phyloP scores from a whole-genome alignment of 1,140 invertebrate genomes.

The Apocrypta bakeri region DNA sequence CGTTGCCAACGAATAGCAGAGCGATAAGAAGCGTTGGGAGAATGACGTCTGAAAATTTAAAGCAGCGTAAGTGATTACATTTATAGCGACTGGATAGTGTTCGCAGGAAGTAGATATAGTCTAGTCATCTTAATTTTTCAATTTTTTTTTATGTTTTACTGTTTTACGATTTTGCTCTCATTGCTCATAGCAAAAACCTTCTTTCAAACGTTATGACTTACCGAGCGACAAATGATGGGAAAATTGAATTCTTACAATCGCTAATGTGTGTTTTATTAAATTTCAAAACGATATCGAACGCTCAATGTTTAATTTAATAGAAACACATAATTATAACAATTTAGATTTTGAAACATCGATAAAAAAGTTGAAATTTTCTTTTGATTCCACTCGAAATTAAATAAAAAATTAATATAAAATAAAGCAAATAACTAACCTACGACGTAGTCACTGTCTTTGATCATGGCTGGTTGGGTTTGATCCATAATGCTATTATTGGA shows the following conservation, averaged over 20 bases:
- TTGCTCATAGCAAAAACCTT: no score
- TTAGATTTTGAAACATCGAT: no score
- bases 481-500: slow-evolving; percentile 64
- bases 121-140: neutral
- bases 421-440: slow-evolving; percentile 66
- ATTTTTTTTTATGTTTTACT: neutral
- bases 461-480: slow-evolving; percentile 67
- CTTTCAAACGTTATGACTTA: no score
- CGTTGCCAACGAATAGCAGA: slow-evolving; percentile 79
- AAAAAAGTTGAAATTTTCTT: no score
- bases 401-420: slow-evolving; percentile 23
- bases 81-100: neutral
- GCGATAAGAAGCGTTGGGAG: slow-evolving; percentile 79
- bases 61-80: neutral
- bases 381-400: neutral
- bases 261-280: neutral
- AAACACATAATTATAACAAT: no score
- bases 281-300: neutral
- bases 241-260: no score
- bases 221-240: no score
- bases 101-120: neutral
- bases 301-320: neutral
- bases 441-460: slow-evolving; percentile 70
- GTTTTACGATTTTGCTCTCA: no score
- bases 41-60: slow-evolving; percentile 77